Evolutionary conservation across 2,113 vertebrate species (phyloP).

Genomic region (Clarias batrachus): DNA sequence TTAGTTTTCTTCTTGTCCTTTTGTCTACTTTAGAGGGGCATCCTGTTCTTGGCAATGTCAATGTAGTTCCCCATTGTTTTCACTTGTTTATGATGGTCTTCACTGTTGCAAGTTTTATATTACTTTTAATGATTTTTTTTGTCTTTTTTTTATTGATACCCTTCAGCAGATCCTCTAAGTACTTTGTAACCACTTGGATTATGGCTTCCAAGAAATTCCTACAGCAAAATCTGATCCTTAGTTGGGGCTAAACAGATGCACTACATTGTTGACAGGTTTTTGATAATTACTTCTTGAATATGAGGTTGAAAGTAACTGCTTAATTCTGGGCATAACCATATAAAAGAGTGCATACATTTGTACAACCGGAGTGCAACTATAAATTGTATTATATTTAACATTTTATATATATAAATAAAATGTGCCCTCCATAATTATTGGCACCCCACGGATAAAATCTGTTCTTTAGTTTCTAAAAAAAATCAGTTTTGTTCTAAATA

Average conservation of each 20-base stretch:
- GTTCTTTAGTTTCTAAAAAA: too few species aligned
- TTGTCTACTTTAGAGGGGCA: background rate
- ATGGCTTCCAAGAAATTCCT: background rate
- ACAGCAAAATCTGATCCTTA: background rate
- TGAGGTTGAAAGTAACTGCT: background rate
- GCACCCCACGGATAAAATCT: too few species aligned
- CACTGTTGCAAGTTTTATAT: background rate
- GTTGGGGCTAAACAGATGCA: background rate
- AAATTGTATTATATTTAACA: too few species aligned
- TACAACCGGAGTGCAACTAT: background rate
- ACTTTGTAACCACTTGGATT: background rate
- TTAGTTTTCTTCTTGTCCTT: background rate
- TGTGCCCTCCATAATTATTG: too few species aligned
- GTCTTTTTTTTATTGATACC: background rate
- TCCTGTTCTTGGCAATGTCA: background rate
- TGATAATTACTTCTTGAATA: background rate
- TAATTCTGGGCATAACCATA: background rate
- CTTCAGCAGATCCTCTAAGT: background rate
- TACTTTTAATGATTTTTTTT: background rate
- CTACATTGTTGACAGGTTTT: background rate
- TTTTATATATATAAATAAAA: too few species aligned
- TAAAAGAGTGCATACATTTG: background rate
- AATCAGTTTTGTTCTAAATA: too few species aligned
- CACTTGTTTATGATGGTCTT: background rate
- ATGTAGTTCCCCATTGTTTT: background rate